Conservation (phyloP, 2,888 invertebrate species). For the Phrixothrix hirtus region DNA sequence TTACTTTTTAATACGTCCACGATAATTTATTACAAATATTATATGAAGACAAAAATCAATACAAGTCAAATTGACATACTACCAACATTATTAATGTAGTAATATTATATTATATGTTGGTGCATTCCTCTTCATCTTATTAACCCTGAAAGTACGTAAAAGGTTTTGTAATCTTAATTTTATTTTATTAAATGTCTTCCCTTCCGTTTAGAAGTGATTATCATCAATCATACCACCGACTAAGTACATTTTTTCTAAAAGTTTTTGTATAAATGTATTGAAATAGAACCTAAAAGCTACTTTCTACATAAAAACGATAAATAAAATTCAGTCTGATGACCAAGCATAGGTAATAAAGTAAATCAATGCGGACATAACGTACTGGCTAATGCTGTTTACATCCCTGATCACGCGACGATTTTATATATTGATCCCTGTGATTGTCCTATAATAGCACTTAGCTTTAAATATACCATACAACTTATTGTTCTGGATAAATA, state of each 20-base stretch:
- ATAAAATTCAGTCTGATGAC: constrained; percentile 30
- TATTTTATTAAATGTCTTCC: too few species aligned
- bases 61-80: background rate
- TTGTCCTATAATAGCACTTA: constrained; percentile 37
- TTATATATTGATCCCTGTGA: constrained; percentile 44
- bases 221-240: background rate
- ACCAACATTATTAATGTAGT: background rate
- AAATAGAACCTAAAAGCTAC: constrained; percentile 5
- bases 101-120: too few species aligned
- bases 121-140: too few species aligned
- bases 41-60: background rate
- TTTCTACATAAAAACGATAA: constrained; percentile 15
- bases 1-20: background rate
- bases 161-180: too few species aligned
- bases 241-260: background rate
- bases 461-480: constrained; percentile 29
- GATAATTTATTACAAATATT: constrained; percentile 7
- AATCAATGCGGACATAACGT: constrained; percentile 39
- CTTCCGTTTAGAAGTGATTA: background rate
- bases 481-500: too few species aligned
- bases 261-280: background rate
- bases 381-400: constrained; percentile 43
- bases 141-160: too few species aligned
- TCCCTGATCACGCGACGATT: constrained; percentile 44
- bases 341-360: constrained; percentile 33